Conservation (phyloP, 2,113 vertebrate genomes). For the Xenotilapia flavipinnis region DNA sequence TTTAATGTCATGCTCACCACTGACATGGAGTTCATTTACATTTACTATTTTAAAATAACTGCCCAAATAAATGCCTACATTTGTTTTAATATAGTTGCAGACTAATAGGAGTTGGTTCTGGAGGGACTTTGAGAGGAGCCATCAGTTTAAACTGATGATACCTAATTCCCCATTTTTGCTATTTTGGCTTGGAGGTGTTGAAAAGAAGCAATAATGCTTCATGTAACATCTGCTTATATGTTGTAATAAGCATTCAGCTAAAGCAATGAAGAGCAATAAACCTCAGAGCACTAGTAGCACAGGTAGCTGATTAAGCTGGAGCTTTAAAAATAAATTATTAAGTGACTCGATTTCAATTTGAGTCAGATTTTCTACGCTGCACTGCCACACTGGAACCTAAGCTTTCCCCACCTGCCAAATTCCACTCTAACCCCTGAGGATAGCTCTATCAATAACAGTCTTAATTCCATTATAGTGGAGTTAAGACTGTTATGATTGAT, state of each 20-base stretch:
- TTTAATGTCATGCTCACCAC: not conserved
- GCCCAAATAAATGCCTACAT: not conserved
- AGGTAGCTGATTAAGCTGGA: not conserved
- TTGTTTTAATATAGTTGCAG: not conserved
- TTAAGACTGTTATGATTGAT: not conserved
- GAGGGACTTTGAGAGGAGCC: not conserved
- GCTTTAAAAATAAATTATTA: not conserved
- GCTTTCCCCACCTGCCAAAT: not conserved
- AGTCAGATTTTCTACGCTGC: not conserved
- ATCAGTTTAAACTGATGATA: not conserved
- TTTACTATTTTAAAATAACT: not conserved
- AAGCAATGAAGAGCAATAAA: not conserved
- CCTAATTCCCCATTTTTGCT: not conserved
- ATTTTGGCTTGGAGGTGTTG: not conserved
- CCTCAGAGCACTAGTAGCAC: not conserved
- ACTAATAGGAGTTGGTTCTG: not conserved
- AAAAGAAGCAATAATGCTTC: not conserved
- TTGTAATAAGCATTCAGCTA: not conserved
- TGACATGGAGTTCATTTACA: not conserved
- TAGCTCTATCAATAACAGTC: not conserved
- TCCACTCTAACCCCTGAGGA: not conserved
- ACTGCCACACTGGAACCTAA: not conserved
- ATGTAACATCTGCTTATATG: not conserved
- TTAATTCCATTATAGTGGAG: not conserved
- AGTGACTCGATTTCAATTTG: not conserved